phyloP scores from a whole-genome alignment of 2,113 vertebrate genomes.

The Eolophus roseicapilla region DNA sequence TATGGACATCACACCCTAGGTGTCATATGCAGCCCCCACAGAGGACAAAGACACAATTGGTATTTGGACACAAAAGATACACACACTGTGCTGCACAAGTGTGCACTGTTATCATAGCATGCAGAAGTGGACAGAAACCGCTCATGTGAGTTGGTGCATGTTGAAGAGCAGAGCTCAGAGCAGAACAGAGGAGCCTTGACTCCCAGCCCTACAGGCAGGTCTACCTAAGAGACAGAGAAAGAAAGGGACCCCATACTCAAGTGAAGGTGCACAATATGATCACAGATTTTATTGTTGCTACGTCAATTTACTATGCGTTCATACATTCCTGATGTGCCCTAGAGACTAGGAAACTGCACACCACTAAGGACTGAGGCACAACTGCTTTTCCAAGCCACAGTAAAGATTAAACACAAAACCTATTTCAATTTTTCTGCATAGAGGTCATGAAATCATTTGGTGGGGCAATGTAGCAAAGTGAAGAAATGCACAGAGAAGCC shows the following conservation, averaged over 20 bases:
- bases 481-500: background rate
- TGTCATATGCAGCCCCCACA: accelerated
- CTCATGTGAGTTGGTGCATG: background rate
- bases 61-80: background rate
- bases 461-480: background rate
- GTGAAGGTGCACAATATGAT: background rate
- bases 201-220: background rate
- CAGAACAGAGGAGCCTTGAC: background rate
- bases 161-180: background rate
- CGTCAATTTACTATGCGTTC: background rate
- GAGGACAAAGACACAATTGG: background rate
- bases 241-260: background rate
- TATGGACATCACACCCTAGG: background rate
- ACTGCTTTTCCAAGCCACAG: background rate
- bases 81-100: background rate
- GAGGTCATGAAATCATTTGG: background rate
- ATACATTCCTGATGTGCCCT: background rate
- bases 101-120: background rate
- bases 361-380: background rate
- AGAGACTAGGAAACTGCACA: background rate
- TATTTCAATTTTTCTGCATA: background rate
- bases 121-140: background rate
- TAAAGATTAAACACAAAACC: background rate
- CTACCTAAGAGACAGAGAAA: background rate
- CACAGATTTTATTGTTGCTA: background rate